Evolutionary conservation across 1,140 invertebrate species (phyloP).

Genomic region (Drosophila tani): DNA sequence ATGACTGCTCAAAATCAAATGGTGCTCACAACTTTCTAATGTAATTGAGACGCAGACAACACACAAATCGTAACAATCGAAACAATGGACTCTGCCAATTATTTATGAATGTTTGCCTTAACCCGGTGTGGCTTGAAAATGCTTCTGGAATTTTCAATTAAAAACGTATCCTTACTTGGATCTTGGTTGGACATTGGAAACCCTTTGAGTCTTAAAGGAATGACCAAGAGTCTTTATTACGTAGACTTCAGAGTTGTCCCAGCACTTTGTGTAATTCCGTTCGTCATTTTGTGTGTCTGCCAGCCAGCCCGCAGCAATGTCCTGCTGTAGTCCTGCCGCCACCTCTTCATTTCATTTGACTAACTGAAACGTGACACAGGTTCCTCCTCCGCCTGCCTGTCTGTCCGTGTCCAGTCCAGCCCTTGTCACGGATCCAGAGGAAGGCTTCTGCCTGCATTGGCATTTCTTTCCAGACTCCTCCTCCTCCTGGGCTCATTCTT

Average conservation of each 20-base stretch:
- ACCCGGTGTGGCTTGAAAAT: neutral
- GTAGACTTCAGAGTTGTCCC: neutral
- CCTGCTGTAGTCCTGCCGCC: slow-evolving; percentile 34
- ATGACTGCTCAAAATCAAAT: slow-evolving; percentile 39
- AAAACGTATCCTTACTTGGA: slow-evolving; percentile 39
- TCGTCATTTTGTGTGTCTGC: slow-evolving; percentile 26
- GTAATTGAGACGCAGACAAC: slow-evolving; percentile 11
- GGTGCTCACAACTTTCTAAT: slow-evolving; percentile 12
- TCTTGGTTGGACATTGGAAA: neutral
- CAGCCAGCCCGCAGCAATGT: slow-evolving; percentile 21
- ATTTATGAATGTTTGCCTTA: slow-evolving; percentile 18
- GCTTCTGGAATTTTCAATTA: slow-evolving; percentile 55
- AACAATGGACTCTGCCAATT: slow-evolving; percentile 16
- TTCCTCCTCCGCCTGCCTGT: slow-evolving; percentile 7
- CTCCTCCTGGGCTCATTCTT: slow-evolving; percentile 28
- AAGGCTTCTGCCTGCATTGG: slow-evolving; percentile 34
- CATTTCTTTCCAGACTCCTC: slow-evolving; percentile 34
- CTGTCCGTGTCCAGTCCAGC: slow-evolving; percentile 17
- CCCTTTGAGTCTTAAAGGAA: slow-evolving; percentile 43
- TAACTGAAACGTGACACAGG: slow-evolving; percentile 60
- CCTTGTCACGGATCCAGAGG: slow-evolving; percentile 29
- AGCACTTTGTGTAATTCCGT: slow-evolving; percentile 36
- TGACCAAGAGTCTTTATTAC: slow-evolving; percentile 13
- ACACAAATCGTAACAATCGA: neutral
- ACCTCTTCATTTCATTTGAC: slow-evolving; percentile 69